Percentiles rank a stretch among this genome's conserved stretches.
Conservation (phyloP, 1,140 invertebrate genomes). For the Leptopilina boulardi region DNA sequence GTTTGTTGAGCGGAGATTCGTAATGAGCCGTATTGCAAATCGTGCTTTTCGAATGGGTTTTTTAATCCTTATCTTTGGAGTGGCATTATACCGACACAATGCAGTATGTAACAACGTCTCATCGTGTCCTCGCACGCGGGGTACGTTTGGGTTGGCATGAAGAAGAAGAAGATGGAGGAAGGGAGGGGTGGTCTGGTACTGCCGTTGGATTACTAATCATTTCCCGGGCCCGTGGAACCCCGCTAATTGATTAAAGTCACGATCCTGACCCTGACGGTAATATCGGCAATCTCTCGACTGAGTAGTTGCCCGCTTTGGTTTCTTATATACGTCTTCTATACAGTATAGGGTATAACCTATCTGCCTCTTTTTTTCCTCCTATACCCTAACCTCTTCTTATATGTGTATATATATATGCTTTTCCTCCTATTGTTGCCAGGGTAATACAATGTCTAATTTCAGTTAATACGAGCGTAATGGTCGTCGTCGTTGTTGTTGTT, state of each 20-base stretch:
- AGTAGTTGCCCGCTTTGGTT: slow-evolving; percentile 48
- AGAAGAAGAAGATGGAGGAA: too few relatives aligned
- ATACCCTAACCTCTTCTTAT: slow-evolving; percentile 44
- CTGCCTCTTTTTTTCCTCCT: slow-evolving; percentile 43
- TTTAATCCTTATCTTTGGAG: background rate
- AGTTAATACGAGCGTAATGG: slow-evolving; percentile 56
- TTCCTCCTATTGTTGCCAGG: slow-evolving; percentile 49
- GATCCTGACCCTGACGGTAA: slow-evolving; percentile 66
- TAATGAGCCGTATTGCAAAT: slow-evolving; percentile 10
- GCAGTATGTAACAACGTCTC: slow-evolving; percentile 24
- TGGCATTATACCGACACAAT: slow-evolving; percentile 19
- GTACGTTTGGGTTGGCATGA: slow-evolving; percentile 6
- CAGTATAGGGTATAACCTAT: slow-evolving; percentile 34
- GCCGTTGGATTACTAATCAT: slow-evolving; percentile 45
- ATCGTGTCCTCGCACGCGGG: slow-evolving; percentile 26
- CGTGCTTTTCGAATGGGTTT: slow-evolving; percentile 23
- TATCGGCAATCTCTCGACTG: slow-evolving; percentile 56
- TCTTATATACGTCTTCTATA: slow-evolving; percentile 34
- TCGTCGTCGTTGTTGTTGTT: slow-evolving; percentile 45
- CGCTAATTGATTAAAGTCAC: slow-evolving; percentile 69
- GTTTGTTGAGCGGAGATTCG: slow-evolving; percentile 1
- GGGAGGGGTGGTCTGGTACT: background rate
- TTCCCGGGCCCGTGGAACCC: slow-evolving; percentile 72
- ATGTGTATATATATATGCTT: too few relatives aligned
- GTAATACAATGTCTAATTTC: slow-evolving; percentile 57